Evolutionary conservation across 2,888 invertebrate species (phyloP).

Genomic region (Lasioglossum vierecki): DNA sequence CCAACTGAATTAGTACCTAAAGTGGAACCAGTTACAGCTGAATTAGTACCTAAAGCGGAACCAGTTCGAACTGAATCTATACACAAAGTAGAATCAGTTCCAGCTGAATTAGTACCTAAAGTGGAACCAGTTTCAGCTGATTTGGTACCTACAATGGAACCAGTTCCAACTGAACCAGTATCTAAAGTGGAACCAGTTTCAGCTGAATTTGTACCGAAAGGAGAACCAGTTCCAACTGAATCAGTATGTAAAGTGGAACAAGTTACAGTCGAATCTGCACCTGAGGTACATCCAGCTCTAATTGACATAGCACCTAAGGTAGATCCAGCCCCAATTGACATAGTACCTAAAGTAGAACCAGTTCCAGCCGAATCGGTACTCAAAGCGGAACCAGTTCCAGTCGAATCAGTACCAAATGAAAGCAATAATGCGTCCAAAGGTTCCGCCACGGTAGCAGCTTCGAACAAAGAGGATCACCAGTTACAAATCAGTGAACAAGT

Average conservation of each 20-base stretch:
- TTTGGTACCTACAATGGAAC: neutral
- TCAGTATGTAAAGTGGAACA: neutral
- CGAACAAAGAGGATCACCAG: slow-evolving; percentile 25
- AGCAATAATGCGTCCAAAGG: slow-evolving; percentile 16
- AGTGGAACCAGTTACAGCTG: neutral
- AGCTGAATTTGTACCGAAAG: neutral
- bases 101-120: neutral
- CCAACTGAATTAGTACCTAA: neutral
- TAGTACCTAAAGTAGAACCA: neutral
- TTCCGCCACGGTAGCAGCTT: slow-evolving; percentile 19
- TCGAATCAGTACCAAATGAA: neutral
- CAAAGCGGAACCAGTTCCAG: neutral
- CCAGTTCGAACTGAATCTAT: neutral
- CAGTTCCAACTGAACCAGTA: neutral
- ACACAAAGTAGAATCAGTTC: neutral
- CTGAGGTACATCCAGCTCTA: neutral
- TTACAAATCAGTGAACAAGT: slow-evolving; percentile 21
- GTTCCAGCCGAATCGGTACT: neutral
- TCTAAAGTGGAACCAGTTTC: neutral
- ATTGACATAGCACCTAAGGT: neutral
- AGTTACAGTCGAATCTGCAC: neutral
- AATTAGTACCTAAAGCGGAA: neutral
- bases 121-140: neutral
- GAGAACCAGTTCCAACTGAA: neutral
- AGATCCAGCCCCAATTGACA: neutral